These are phyloP conservation scores for Uromys caudimaculatus DNA, from an alignment of 2,797 vertebrate genomes.

Conservation along the genomic window DNA sequence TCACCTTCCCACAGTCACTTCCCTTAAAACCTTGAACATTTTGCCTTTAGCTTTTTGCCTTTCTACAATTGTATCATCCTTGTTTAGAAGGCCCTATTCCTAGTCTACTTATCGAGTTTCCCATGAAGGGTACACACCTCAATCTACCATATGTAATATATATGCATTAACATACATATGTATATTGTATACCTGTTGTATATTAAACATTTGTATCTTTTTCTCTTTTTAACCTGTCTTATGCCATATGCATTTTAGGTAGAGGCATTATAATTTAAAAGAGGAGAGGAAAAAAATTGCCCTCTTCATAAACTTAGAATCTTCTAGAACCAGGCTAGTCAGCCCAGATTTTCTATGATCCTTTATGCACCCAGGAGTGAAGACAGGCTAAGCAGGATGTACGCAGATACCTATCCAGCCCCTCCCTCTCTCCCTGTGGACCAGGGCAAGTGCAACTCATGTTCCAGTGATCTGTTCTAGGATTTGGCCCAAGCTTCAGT, in stretches of 20 bases:
- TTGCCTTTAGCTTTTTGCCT: not conserved
- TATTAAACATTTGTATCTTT: not conserved
- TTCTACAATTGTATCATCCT: not conserved
- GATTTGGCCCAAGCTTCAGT: not conserved
- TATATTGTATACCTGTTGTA: not conserved
- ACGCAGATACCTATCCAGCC: too few species aligned
- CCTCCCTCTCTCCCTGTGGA: not conserved
- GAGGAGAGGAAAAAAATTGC: not conserved
- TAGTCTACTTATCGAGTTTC: not conserved
- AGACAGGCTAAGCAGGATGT: not conserved
- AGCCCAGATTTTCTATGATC: not conserved
- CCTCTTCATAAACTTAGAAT: not conserved
- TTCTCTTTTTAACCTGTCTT: constrained; percentile 25
- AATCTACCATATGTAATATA: not conserved
- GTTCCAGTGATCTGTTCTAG: not conserved
- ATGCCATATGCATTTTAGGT: not conserved
- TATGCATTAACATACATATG: not conserved
- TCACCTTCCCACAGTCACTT: not conserved
- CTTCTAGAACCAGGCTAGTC: not conserved
- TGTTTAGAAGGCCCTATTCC: not conserved
- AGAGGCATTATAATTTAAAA: not conserved
- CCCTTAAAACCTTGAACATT: not conserved
- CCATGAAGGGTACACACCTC: not conserved
- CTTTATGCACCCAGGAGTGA: not conserved
- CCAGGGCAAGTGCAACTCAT: not conserved